Evolutionary conservation across 2,888 invertebrate genomes (phyloP), one percentile per base, ranked within the genome.

Genomic region (Lysandra coridon): DNA sequence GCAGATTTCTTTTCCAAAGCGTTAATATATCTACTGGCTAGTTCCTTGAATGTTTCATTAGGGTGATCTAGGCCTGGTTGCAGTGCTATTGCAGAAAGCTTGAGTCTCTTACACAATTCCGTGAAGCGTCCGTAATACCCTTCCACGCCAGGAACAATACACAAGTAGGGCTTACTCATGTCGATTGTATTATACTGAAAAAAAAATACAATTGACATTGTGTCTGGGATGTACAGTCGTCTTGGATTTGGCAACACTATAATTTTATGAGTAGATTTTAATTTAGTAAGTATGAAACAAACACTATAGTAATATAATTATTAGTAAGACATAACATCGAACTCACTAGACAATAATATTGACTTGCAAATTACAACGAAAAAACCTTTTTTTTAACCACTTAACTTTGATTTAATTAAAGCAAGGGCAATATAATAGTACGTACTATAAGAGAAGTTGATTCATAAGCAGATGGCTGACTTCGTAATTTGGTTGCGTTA

Each of bases 101-200:
- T 88, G 44, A 90, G 84, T 0, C 87, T 83, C 80, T 88, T 87
- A 79, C 88, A 88, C 10, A 90, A 79, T 3, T 78, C 17, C 0
- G 79, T 79, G 83, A 90, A 90, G 49, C 86, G 83, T 3, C 79
- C 76, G 78, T 88, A 82, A 77, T 88, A 87, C 0, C 88, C 87
- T 79, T 90, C 90, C 57, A 90, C 78, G 0, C 90, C 91, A 0
- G 90, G 90, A 14, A 91, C 79, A 73, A 91, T 84, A 81, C 85
- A 87, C 53, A 91, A 73, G 80, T 86, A 85, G 2, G 83, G 83
- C 40, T 85, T 81, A 4, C 78, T 83, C 1, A 80, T 62, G 76
- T 89, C 84, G 57, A 87, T 84, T 89, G 89, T 87, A 2, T 85
- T 84, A 64, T 84, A 82, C 89, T 89, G 79, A 17, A 82, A 84